Conservation (phyloP, 2,888 invertebrate genomes). For the Melolontha melolontha region DNA sequence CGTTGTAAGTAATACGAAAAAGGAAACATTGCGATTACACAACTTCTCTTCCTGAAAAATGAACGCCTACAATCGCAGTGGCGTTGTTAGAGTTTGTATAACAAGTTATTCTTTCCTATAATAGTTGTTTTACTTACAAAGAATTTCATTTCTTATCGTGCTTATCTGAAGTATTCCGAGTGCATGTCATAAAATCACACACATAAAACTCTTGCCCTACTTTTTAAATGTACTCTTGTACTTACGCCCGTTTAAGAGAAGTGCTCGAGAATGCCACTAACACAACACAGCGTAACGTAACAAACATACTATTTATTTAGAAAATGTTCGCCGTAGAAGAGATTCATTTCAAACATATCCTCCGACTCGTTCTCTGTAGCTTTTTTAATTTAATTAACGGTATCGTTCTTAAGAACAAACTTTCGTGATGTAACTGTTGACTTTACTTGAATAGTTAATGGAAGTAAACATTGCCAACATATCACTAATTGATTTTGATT, state of each 20-base stretch:
- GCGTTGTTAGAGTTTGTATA: neutral
- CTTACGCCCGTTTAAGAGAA: constrained; percentile 16
- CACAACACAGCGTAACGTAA: constrained; percentile 11
- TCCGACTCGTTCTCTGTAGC: neutral
- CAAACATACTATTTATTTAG: constrained; percentile 26
- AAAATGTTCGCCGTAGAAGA: constrained; percentile 14
- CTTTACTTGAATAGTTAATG: too few relatives aligned
- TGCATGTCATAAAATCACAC: constrained; percentile 24
- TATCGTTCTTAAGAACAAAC: too few relatives aligned
- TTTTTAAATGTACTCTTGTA: constrained; percentile 28
- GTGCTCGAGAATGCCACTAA: constrained; percentile 6
- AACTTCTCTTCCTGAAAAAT: neutral
- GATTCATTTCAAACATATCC: constrained; percentile 9
- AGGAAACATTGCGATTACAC: too few relatives aligned
- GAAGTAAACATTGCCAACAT: too few relatives aligned
- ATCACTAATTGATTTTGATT: too few relatives aligned
- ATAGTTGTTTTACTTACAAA: constrained; percentile 8
- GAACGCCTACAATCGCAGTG: neutral
- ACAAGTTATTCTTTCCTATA: constrained; percentile 12
- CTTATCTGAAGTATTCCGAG: constrained; percentile 26
- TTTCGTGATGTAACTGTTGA: too few relatives aligned
- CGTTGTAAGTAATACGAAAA: too few relatives aligned
- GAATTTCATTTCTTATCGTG: constrained; percentile 30
- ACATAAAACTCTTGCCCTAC: constrained; percentile 31
- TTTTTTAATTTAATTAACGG: too few relatives aligned